Conservation (phyloP, 1,140 invertebrate genomes). For the Drosophila lacertosa region DNA sequence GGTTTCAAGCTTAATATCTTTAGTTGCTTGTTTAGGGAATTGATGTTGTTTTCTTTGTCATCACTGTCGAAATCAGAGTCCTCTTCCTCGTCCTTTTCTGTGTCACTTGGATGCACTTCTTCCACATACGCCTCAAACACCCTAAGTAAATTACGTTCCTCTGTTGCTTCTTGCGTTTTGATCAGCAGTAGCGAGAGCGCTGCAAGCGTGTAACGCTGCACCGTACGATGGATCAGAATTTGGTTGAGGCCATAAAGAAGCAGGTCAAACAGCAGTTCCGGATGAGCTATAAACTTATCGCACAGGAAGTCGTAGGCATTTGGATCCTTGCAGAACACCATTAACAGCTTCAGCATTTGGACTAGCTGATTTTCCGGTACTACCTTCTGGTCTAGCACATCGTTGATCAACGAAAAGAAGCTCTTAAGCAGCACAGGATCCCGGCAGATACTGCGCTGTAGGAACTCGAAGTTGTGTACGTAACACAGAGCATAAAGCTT, state of each 20-base stretch:
- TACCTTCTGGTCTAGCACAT: conserved; percentile 12
- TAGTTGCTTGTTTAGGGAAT: conserved; percentile 9
- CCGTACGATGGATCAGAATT: neutral
- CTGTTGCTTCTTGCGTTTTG: conserved; percentile 20
- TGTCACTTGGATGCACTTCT: neutral
- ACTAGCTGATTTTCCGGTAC: conserved; percentile 22
- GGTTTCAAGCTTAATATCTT: conserved; percentile 3
- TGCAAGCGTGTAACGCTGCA: conserved; percentile 51
- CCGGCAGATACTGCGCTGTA: conserved; percentile 69
- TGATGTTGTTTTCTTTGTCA: conserved; percentile 8
- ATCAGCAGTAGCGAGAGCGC: conserved; percentile 47
- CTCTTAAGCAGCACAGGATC: conserved; percentile 49
- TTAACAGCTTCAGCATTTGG: conserved; percentile 54
- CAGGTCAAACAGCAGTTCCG: conserved; percentile 36
- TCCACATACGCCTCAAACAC: conserved; percentile 33
- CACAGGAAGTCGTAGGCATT: conserved; percentile 47
- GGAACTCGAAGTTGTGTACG: conserved; percentile 44
- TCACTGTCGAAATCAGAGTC: neutral
- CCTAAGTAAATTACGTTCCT: conserved; percentile 30
- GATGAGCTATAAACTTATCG: conserved; percentile 28
- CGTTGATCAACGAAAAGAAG: conserved; percentile 29
- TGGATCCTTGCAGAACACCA: conserved; percentile 64
- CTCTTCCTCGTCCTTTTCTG: neutral
- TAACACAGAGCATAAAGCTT: conserved; percentile 61
- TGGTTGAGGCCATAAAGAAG: conserved; percentile 34